These are phyloP conservation scores for Brachypteracias leptosomus DNA, from an alignment of 2,113 vertebrate genomes.

Conservation along the genomic window DNA sequence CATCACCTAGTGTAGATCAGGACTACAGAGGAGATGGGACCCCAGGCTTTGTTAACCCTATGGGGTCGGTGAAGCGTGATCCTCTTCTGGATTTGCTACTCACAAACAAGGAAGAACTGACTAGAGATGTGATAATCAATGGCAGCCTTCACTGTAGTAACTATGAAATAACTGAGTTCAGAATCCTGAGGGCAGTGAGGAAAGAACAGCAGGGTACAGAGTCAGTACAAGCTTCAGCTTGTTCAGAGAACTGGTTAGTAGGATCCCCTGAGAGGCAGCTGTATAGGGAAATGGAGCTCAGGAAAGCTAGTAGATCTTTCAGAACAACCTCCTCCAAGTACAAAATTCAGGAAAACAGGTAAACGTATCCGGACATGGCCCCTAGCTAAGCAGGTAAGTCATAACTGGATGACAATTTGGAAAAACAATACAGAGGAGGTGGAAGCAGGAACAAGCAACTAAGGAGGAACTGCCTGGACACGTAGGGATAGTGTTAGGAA, in stretches of 20 bases:
- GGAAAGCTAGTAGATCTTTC: background rate
- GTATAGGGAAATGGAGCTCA: background rate
- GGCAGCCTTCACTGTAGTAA: background rate
- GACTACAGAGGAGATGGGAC: background rate
- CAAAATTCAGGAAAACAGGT: background rate
- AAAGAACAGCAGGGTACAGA: background rate
- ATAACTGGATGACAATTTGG: background rate
- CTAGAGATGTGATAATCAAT: background rate
- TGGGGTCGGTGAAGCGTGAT: background rate
- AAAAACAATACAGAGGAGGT: background rate
- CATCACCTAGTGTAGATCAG: background rate
- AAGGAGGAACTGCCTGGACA: background rate
- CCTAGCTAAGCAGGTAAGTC: background rate
- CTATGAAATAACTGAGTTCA: background rate
- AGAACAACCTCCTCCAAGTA: background rate
- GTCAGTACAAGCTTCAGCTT: background rate
- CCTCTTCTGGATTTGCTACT: background rate
- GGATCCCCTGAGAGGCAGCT: background rate
- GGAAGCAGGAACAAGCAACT: background rate
- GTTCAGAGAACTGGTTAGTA: background rate
- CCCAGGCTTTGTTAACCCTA: background rate
- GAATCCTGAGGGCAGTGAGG: background rate
- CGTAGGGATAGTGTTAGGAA: background rate
- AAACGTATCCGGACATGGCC: background rate
- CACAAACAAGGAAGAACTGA: background rate